Percentiles rank a stretch among this genome's conserved stretches.
Evolutionary conservation across 2,888 invertebrate species (phyloP).

Genomic region (Stomorhina lunata): DNA sequence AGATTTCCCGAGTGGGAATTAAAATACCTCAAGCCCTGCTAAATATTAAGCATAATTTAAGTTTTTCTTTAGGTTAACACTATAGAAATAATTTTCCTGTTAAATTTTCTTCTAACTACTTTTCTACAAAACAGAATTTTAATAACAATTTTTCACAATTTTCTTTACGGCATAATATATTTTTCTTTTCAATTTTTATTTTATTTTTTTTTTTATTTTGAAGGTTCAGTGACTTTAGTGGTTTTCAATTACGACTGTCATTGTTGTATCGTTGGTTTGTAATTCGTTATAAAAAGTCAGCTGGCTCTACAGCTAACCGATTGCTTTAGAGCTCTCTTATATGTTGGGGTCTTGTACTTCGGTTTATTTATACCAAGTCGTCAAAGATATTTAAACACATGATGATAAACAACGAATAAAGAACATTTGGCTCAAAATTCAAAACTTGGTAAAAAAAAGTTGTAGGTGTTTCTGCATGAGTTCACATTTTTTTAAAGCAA

Average conservation of each 20-base stretch:
- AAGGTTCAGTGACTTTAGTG: conserved; percentile 60
- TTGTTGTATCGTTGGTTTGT: conserved; percentile 28
- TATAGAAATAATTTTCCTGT: too few species aligned
- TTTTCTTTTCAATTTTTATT: not conserved
- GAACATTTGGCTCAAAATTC: too few species aligned
- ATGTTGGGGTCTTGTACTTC: conserved; percentile 22
- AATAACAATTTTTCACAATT: conserved; percentile 8
- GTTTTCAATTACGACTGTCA: conserved; percentile 59
- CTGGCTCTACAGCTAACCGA: too few species aligned
- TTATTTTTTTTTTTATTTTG: conserved; percentile 17
- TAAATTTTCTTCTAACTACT: too few species aligned
- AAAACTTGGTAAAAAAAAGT: too few species aligned
- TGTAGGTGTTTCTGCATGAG: conserved; percentile 57
- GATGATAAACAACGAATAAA: conserved; percentile 16
- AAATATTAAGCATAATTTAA: too few species aligned
- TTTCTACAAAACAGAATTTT: conserved; percentile 21
- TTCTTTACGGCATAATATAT: conserved; percentile 7
- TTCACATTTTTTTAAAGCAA: conserved; percentile 3
- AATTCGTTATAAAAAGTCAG: not conserved
- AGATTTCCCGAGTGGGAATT: too few species aligned
- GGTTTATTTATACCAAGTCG: conserved; percentile 19
- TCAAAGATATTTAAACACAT: conserved; percentile 1
- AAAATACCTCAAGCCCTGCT: too few species aligned
- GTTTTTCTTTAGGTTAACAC: too few species aligned
- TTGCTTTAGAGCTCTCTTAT: too few species aligned